Conservation (phyloP, 1,140 invertebrate species). For the Nephila pilipes region DNA sequence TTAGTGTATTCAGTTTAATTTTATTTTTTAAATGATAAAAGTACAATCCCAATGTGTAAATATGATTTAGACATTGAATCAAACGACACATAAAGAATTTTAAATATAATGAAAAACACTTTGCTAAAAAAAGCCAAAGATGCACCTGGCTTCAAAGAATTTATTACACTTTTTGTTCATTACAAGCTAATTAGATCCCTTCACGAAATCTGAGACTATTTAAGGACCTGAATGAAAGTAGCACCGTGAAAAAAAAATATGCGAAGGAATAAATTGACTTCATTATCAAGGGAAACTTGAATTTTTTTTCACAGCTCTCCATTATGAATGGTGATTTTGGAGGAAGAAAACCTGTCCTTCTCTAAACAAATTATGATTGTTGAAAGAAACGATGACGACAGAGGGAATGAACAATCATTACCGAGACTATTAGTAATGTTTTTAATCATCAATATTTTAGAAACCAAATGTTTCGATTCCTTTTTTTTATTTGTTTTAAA, state of each 20-base stretch:
- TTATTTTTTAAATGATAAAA: too few species aligned
- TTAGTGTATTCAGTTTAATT: too few species aligned
- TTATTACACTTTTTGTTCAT: conserved; percentile 32
- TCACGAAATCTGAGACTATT: conserved; percentile 31
- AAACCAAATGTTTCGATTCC: background rate
- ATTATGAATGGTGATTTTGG: background rate
- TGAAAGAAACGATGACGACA: conserved; percentile 8
- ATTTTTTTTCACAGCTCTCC: background rate
- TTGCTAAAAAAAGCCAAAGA: background rate
- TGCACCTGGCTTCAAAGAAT: conserved; percentile 22
- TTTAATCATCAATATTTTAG: background rate
- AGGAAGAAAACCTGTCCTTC: background rate
- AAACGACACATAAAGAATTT: too few species aligned
- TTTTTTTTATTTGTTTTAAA: background rate
- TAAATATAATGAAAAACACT: too few species aligned
- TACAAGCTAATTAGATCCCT: conserved; percentile 31
- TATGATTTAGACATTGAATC: too few species aligned
- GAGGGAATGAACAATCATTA: conserved; percentile 28
- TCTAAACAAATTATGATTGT: conserved; percentile 21
- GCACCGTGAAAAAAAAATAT: background rate
- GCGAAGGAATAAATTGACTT: conserved; percentile 31
- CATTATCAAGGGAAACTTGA: conserved; percentile 2
- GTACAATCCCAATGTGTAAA: too few species aligned
- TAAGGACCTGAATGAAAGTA: background rate
- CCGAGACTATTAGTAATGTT: background rate